Base-by-base conservation (phyloP, 2,888 invertebrate species). In the Callyntrura guangdongensis region DNA sequence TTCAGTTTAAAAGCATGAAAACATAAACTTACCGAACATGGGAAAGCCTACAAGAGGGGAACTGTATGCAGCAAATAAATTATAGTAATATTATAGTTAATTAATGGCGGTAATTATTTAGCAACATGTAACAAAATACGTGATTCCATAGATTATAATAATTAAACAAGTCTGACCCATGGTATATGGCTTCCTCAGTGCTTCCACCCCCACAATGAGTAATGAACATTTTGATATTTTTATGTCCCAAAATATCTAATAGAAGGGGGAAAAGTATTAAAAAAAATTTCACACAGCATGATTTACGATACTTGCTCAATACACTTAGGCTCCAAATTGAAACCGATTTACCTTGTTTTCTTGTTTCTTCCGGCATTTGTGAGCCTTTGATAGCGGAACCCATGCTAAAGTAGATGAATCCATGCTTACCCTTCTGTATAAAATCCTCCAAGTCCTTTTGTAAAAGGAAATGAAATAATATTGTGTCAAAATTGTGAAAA, bases 181-280 rank as follows among this genome's bases (percentile, higher is more conserved):
- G 67, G 27, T 83, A 83, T 67, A 83, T 61, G 11, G 82, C 61
- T 36, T 82, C 82, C 20, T 82, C 82, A 2, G 82, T 87, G 45
- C 79, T 72, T 67, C 79, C 96, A 90, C 96, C 95, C 1, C 97
- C 97, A 5, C 97, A 97, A 94, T 97, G 97, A 0, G 96, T 96
- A 93, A 97, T 96, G 93, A 97, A 97, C 0, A 96, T 94, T 92
- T 95, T 95, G 0, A 96, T 95, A 89, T 96, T 96, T 1, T 95
- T 95, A 94, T 96, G 96, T 0, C 95, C 96, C 95, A 83, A 22
- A 14, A 83, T 17, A 83, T 83, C 83, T n/a, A 96, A 96, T 94
- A 98, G 98, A 0, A 98, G 98, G n/a, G n/a, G n/a, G n/a, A n/a
- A n/a, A n/a, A n/a, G n/a, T n/a, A n/a, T n/a, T n/a, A n/a, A n/a